Evolutionary conservation across 2,888 invertebrate species (phyloP), one percentile per base, ranked within the genome.

Genomic region (Nebria salina): DNA sequence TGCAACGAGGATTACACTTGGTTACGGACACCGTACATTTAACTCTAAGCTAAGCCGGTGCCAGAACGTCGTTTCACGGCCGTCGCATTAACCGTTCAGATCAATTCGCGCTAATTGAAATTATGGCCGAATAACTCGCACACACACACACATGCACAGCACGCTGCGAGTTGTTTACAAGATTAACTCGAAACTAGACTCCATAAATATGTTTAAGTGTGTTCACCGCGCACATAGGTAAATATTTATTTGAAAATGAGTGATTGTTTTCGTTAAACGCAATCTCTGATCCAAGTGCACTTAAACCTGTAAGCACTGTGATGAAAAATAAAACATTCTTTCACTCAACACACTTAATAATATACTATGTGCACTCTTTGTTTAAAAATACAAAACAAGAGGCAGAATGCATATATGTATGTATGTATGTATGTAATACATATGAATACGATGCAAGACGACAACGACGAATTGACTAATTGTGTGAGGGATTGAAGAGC

Each of bases 241-340:
- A 81, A 81, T 81, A 81, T 81, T 81, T 81, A 81, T 76, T 65
- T 64, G 73, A 76, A 81, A 81, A 81, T 81, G 81, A 81, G 76
- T 81, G 81, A 81, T 81, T 81, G 81, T 81, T 81, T 81, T 81
- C 81, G 65, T 76, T 81, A 66, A 76, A 64, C 76, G 76, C 76
- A 81, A 75, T 80, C 75, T 54, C 54, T 64, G 72, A 80, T 80
- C 76, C 42, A 76, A 81, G 81, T 81, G 81, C 81, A 81, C 81
- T 81, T 81, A 81, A 66, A 68, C 72, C 41, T 74, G 75, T 25
- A 54, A 11, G 54, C 7, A 54, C 54, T n/a, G 34, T 41, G 77
- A 43, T 72, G 77, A 77, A 72, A 64, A 72, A 77, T 77, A 77
- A 54, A 77, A 77, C 77, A 77, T 65, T 77, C 65, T n/a, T 9